These are phyloP conservation scores for Heteractis magnifica DNA, from an alignment of 92 coral and sea anemone genomes.

Conservation along the genomic window DNA sequence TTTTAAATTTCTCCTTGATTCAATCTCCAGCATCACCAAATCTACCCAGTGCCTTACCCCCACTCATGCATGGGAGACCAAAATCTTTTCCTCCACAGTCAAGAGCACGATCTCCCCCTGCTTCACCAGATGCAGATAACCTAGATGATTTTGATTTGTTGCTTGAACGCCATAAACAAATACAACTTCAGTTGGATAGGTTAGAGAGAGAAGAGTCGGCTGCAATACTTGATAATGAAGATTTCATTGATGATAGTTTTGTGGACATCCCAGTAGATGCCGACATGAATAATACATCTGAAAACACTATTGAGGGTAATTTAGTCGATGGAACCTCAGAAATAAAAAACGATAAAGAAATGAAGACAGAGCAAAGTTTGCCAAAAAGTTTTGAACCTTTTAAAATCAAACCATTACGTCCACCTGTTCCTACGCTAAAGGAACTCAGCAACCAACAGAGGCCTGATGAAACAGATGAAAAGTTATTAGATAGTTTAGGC, in stretches of 20 bases:
- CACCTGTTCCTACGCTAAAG: conserved; percentile 67
- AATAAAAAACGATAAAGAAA: conserved; percentile 6
- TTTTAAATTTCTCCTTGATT: background rate
- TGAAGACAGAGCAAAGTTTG: conserved; percentile 8
- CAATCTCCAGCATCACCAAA: background rate
- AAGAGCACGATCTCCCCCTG: conserved; percentile 29
- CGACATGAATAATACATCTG: background rate
- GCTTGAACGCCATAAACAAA: conserved; percentile 79
- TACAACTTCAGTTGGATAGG: conserved; percentile 84
- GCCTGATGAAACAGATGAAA: background rate
- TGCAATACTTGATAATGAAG: conserved; percentile 51
- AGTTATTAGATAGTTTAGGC: background rate
- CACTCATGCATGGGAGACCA: background rate
- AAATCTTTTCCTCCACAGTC: conserved; percentile 5
- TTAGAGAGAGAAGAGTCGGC: conserved; percentile 72
- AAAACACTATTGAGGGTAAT: background rate
- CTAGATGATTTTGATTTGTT: conserved; percentile 76
- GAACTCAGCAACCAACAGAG: conserved; percentile 55
- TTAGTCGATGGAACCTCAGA: conserved; percentile 8
- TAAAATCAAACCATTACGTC: conserved; percentile 64
- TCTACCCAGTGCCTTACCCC: conserved; percentile 12
- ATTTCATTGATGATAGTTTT: conserved; percentile 86
- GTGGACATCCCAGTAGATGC: conserved; percentile 87
- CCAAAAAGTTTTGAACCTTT: conserved; percentile 72
- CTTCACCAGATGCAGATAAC: conserved; percentile 11